Conservation (phyloP, 2,113 vertebrate species). For the Aptenodytes forsteri region DNA sequence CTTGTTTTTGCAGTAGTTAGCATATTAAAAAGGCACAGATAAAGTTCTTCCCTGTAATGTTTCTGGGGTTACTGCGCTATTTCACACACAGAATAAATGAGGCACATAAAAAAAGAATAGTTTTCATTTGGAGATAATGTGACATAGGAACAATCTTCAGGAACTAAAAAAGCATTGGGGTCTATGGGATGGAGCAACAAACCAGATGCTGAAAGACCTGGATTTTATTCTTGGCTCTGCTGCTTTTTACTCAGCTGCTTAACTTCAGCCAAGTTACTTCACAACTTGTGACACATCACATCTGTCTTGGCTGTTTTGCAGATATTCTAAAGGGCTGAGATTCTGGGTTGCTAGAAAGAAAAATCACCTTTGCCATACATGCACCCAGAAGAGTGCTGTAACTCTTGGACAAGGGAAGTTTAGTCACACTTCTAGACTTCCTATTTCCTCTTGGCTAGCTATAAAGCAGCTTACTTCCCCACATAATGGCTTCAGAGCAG, state of each 20-base stretch:
- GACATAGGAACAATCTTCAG: neutral
- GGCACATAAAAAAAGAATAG: neutral
- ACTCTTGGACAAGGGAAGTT: neutral
- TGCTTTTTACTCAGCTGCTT: neutral
- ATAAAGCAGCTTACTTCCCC: neutral
- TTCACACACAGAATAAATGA: neutral
- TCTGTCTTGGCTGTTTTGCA: neutral
- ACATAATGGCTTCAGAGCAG: neutral
- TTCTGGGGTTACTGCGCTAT: neutral
- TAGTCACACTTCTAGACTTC: neutral
- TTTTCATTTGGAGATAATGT: neutral
- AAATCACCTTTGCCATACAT: neutral
- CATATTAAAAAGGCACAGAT: conserved; percentile 12
- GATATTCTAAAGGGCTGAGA: neutral
- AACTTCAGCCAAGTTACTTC: neutral
- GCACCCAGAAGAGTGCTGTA: neutral
- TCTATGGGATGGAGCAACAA: neutral
- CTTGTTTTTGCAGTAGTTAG: neutral
- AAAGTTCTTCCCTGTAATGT: neutral
- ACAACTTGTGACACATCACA: neutral
- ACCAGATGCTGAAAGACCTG: neutral
- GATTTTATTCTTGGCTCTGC: neutral
- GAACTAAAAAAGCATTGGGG: neutral
- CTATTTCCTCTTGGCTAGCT: neutral
- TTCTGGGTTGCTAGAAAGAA: neutral